Evolutionary conservation across 2,797 vertebrate species (phyloP), one percentile per base, ranked within the genome.

Genomic region (Cetoscarus ocellatus): DNA sequence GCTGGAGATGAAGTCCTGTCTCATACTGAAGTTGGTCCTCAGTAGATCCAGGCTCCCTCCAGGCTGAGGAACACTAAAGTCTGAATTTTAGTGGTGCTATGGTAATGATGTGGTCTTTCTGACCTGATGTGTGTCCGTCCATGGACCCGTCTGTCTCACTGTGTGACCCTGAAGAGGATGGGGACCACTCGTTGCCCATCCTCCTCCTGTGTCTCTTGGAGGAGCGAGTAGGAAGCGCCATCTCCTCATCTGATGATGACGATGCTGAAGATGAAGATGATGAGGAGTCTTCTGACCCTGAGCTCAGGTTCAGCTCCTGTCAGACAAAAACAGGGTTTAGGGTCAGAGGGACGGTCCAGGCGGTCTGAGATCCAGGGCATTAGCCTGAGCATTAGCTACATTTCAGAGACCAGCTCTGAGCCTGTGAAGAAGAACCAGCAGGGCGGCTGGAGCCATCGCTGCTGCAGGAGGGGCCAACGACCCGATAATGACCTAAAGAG

Each of bases 231-330:
- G 43, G 47, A 3, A 56, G 44, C 17, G 35, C 44, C 10, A 17
- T 14, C 7, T 91, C 86, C 2, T 87, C 86, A 36, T 87, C 83
- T 15, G 86, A 88, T 3, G 86, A 27, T 27, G 27, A 27, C 27
- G 27, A 27, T 4, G 2, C 27, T 27, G 27, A 27, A 27, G 27
- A 27, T 27, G 27, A 27, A 27, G 27, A 83, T 11, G 85, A 13
- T 36, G 87, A 83, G 60, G 77, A 73, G 35, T 80, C 67, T 39
- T 72, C 83, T 17, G 76, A 19, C 38, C 82, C 86, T 27, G 84
- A 89, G 49, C 54, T 74, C n/a, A 83, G 70, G 47, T 83, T 79
- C 74, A 89, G 66, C 42, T 89, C 86, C 87, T 91, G 57, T 17
- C 47, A 45, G 55, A 84, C 51, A 80, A 44, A 70, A 2, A 70